Percentiles rank a stretch among this genome's conserved stretches.
Conservation (phyloP, 1,140 invertebrate species). For the Eulimnadia texana region DNA sequence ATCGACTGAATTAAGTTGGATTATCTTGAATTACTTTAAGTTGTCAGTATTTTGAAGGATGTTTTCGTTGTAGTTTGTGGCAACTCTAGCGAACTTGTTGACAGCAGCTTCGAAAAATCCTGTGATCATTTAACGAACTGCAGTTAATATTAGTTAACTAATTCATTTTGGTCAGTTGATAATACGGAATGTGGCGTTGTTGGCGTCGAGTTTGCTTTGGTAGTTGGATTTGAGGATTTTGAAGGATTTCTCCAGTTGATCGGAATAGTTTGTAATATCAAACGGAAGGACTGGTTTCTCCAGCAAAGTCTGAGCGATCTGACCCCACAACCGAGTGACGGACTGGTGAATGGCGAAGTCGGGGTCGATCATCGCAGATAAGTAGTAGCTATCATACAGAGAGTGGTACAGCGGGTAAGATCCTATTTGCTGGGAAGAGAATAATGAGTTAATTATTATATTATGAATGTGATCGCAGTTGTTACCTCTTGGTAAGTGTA, state of each 20-base stretch:
- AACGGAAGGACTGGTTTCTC: not conserved
- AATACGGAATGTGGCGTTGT: not conserved
- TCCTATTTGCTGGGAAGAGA: not conserved
- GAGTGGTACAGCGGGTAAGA: slow-evolving; percentile 26
- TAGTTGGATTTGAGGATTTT: not conserved
- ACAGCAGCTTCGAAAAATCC: not conserved
- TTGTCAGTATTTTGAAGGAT: not conserved
- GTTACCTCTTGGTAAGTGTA: slow-evolving; percentile 16
- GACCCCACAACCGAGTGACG: not conserved
- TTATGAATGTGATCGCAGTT: too few species aligned
- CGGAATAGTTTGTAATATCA: not conserved
- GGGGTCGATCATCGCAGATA: not conserved
- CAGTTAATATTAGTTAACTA: not conserved
- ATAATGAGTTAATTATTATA: not conserved
- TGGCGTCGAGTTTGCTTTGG: not conserved
- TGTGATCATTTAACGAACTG: not conserved
- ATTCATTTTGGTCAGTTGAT: not conserved
- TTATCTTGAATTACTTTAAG: not conserved
- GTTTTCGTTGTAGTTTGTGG: not conserved
- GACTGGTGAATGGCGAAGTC: not conserved
- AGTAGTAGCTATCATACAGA: slow-evolving; percentile 25
- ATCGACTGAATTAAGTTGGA: not conserved
- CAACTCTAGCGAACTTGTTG: not conserved
- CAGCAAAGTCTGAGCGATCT: not conserved
- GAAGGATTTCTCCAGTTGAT: not conserved